A percentile compares a stretch with the other conserved stretches of the same genome.
These are phyloP conservation scores for Rugalucina vietnamica DNA, from an alignment of 2,888 invertebrate species.

Conservation along the genomic window DNA sequence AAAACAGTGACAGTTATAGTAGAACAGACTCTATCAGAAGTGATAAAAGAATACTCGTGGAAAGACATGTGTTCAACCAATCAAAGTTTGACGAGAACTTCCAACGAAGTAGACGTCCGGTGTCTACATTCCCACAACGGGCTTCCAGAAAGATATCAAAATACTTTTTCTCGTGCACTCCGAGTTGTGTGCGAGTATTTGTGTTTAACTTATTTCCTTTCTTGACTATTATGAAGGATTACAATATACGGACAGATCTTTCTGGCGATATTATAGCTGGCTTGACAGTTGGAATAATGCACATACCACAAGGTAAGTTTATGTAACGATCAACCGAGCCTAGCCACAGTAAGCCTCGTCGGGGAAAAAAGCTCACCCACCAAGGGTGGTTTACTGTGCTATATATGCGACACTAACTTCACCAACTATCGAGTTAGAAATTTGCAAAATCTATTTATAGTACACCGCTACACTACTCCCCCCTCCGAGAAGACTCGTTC, in stretches of 20 bases:
- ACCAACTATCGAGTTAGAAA: too few species aligned
- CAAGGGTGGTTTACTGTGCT: too few species aligned
- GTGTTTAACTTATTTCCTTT: constrained; percentile 77
- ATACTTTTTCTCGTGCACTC: constrained; percentile 53
- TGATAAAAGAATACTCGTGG: not conserved
- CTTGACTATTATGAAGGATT: constrained; percentile 75
- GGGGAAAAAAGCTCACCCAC: too few species aligned
- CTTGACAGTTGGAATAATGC: constrained; percentile 89
- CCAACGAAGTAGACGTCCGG: constrained; percentile 47
- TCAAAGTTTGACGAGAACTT: constrained; percentile 74
- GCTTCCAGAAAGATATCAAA: constrained; percentile 64
- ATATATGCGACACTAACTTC: too few species aligned
- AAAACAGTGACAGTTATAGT: not conserved
- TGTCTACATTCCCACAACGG: constrained; percentile 53
- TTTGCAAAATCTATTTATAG: too few species aligned
- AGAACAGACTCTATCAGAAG: too few species aligned
- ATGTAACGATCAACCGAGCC: too few species aligned
- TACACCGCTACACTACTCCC: too few species aligned
- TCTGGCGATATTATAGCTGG: constrained; percentile 92
- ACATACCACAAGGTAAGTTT: constrained; percentile 82
- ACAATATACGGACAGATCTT: constrained; percentile 85
- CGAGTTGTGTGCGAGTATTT: constrained; percentile 63
- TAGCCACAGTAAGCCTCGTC: too few species aligned
- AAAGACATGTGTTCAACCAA: constrained; percentile 69
- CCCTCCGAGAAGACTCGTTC: too few species aligned